A percentile compares a stretch with the other conserved stretches of the same genome.
These are phyloP conservation scores for Epistrophe grossulariae DNA, from an alignment of 2,888 invertebrate genomes.

Conservation along the genomic window DNA sequence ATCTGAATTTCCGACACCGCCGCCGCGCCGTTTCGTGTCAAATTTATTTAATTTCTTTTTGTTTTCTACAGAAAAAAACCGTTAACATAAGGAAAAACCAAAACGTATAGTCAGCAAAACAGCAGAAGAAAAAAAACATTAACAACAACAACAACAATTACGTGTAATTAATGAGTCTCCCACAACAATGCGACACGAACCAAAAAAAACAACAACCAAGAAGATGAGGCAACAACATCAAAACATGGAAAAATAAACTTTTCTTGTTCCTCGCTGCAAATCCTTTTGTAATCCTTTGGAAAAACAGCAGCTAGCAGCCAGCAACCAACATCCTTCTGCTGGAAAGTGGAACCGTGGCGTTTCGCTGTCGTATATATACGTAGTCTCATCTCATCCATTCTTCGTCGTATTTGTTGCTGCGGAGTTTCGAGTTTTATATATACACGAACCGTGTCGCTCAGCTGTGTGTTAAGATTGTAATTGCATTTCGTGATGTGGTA, in stretches of 20 bases:
- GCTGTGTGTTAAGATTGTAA: slow-evolving; percentile 74
- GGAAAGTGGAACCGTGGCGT: slow-evolving; percentile 24
- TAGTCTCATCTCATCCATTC: too few relatives aligned
- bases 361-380: background rate
- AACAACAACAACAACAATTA: slow-evolving; percentile 51
- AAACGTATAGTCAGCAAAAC: slow-evolving; percentile 4
- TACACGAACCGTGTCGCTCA: slow-evolving; percentile 60
- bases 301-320: slow-evolving; percentile 44
- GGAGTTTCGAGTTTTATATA: background rate
- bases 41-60: background rate
- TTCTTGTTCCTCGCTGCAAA: slow-evolving; percentile 61
- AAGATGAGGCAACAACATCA: slow-evolving; percentile 42
- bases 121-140: slow-evolving; percentile 7
- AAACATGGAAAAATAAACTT: slow-evolving; percentile 47
- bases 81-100: background rate
- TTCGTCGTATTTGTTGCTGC: too few relatives aligned
- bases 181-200: slow-evolving; percentile 67
- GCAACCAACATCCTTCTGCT: slow-evolving; percentile 39
- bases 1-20: background rate
- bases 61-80: background rate
- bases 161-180: slow-evolving; percentile 67
- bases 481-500: slow-evolving; percentile 71
- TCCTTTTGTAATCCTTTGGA: slow-evolving; percentile 58
- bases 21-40: background rate
- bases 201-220: slow-evolving; percentile 39